These are phyloP conservation scores for Oopsacas minuta DNA, from an alignment of 37 sponge, comb jelly and placozoan species.

Conservation along the genomic window DNA sequence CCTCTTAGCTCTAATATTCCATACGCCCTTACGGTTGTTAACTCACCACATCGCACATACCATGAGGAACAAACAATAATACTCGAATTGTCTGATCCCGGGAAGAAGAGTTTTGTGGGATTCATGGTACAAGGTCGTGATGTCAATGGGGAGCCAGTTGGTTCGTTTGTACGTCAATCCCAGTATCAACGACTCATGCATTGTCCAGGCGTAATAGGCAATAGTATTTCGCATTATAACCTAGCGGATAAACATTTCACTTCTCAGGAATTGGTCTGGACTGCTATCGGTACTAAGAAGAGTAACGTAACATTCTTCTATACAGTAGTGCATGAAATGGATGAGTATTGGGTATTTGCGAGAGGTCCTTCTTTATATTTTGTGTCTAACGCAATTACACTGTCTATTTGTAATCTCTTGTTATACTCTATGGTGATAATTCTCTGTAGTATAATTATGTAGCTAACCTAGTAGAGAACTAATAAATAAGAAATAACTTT, in stretches of 20 bases:
- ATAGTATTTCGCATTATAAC: conserved; percentile 15
- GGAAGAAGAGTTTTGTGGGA: neutral
- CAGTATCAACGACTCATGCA: neutral
- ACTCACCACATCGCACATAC: neutral
- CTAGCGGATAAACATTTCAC: neutral
- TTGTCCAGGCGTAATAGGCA: neutral
- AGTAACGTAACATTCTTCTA: neutral
- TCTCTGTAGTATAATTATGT: no score
- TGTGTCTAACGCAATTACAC: neutral
- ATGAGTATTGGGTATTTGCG: neutral
- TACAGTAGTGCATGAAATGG: conserved; percentile 14
- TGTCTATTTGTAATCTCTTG: no score
- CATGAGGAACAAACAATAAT: neutral
- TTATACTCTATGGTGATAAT: no score
- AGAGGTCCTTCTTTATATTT: neutral
- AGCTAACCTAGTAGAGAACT: no score
- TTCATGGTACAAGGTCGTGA: neutral
- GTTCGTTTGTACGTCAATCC: neutral
- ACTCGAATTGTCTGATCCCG: neutral
- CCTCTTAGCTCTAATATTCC: neutral
- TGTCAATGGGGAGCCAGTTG: neutral
- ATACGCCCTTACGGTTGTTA: neutral
- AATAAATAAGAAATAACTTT: no score
- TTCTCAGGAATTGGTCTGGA: neutral
- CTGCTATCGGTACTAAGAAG: neutral